Conservation (phyloP, 2,888 invertebrate species). For the Baronia brevicornis region DNA sequence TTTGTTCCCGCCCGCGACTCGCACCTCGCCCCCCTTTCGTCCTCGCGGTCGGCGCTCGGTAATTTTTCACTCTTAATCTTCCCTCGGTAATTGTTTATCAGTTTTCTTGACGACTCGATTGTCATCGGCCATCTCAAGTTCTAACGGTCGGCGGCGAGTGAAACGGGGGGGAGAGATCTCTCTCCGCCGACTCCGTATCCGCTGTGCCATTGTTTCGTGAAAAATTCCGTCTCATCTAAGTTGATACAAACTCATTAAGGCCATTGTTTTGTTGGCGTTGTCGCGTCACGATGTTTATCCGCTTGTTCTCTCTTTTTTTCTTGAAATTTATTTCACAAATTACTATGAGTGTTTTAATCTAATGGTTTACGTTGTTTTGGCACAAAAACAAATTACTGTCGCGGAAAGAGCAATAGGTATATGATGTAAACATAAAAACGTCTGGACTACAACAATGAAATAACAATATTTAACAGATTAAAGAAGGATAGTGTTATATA, state of each 20-base stretch:
- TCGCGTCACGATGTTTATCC: no score
- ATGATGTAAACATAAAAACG: no score
- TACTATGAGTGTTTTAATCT: no score
- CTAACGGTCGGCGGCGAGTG: conserved; percentile 14
- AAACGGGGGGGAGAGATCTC: conserved; percentile 16
- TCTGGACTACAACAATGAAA: no score
- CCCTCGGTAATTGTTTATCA: conserved; percentile 26
- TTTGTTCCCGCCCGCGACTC: conserved; percentile 33
- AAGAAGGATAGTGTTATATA: no score
- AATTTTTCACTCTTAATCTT: conserved; percentile 32
- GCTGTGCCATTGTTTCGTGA: conserved; percentile 9
- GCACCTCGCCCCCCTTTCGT: no score
- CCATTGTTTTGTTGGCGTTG: conserved; percentile 24
- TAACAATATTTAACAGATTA: no score
- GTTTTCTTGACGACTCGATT: conserved; percentile 23
- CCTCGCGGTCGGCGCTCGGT: conserved; percentile 17
- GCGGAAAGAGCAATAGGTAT: no score
- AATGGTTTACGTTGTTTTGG: no score
- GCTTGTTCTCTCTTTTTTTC: no score
- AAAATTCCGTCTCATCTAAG: conserved; percentile 6
- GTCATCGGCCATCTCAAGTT: conserved; percentile 21
- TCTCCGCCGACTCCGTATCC: background rate
- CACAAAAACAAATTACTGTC: no score
- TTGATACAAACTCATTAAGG: conserved; percentile 10
- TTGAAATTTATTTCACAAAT: no score